Conservation (phyloP, 2,797 vertebrate genomes). For the Threskiornis aethiopicus region DNA sequence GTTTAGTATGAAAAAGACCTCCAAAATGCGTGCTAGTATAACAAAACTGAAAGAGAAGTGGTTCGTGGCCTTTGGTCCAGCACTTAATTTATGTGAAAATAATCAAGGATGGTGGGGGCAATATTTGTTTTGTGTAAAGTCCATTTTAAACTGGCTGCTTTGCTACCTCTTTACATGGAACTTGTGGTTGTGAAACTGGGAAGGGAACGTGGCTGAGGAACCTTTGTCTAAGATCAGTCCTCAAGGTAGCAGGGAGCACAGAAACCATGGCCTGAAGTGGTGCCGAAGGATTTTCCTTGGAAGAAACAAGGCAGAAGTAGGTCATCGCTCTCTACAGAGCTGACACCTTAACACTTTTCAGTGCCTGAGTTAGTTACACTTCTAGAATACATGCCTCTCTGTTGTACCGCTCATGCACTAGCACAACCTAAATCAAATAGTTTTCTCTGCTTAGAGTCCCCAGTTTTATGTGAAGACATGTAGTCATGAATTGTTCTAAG, state of each 20-base stretch:
- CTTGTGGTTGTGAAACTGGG: not conserved
- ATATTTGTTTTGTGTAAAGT: not conserved
- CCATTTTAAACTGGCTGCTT: not conserved
- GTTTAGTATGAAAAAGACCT: not conserved
- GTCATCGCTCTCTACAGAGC: not conserved
- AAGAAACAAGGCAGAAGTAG: constrained; percentile 34
- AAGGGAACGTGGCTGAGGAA: not conserved
- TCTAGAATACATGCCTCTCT: not conserved
- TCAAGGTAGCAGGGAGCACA: not conserved
- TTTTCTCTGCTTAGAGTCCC: not conserved
- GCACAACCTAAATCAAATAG: not conserved
- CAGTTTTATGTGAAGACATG: not conserved
- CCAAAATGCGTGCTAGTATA: not conserved
- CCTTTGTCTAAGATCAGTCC: not conserved
- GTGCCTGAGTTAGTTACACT: not conserved
- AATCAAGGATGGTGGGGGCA: not conserved
- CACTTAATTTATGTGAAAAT: not conserved
- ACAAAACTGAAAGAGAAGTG: not conserved
- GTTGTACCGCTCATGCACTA: not conserved
- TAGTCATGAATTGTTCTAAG: not conserved
- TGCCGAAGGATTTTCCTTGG: not conserved
- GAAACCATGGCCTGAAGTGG: not conserved
- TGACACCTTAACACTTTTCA: not conserved
- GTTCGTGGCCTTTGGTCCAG: fast-evolving
- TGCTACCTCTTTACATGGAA: not conserved